Evolutionary conservation across 2,888 invertebrate species (phyloP), one percentile per base, ranked within the genome.

Genomic region (Creontiades dilutus): DNA sequence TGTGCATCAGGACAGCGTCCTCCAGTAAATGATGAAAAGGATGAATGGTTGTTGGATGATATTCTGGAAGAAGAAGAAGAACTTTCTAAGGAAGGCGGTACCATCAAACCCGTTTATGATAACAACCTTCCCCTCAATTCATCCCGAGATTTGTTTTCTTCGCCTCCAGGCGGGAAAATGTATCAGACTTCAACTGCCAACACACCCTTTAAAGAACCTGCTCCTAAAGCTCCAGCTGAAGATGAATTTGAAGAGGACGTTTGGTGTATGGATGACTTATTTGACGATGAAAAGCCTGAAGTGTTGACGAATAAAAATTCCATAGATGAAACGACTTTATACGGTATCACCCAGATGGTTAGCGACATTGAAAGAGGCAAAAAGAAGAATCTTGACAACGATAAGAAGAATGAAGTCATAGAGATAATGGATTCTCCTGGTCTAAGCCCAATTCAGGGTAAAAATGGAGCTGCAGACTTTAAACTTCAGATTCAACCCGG

Each of bases 351-450:
- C n/a, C 91, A 91, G 57, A 84, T 91, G 90, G 90, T 91, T n/a
- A 91, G 91, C 61, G 80, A 89, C 28, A 91, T 91, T 57, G 91
- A 91, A 88, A 90, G 84, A 52, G 91, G 90, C 12, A 91, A 91
- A 86, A 68, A 61, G 55, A 52, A 78, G 19, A 75, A 68, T 68
- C 23, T 2, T 4, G 19, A 61, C 1, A 19, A 3, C n/a, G 19
- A 2, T 19, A n/a, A 23, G 16, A 12, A 19, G n/a, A 1, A 12
- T 5, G 68, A 86, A 0, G 82, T 82, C 52, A 47, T 55, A 52
- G 78, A 78, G 37, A 78, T 78, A 13, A 16, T 78, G 19, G 78
- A 78, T 16, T 78, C 78, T 12, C 46, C 46, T 46, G 23, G 68
- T 23, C 23, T 12, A 9, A 68, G 68, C 19, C 68, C 68, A 12